Evolutionary conservation across 2,888 invertebrate genomes (phyloP), one percentile per base, ranked within the genome.

Genomic region (Agonum fuliginosum): DNA sequence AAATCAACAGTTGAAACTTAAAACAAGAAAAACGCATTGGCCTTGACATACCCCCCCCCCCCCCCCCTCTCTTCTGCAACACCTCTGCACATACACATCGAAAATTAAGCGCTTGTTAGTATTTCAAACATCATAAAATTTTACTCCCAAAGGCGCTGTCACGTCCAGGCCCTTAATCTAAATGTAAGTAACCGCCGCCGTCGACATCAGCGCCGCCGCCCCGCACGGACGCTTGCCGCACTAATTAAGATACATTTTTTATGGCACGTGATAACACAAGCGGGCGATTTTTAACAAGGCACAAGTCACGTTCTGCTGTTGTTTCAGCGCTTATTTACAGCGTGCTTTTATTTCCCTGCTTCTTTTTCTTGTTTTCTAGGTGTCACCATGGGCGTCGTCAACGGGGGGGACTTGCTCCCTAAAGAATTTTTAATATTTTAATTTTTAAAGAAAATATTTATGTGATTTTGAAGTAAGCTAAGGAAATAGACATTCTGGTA

Each of bases 211-310:
- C 54, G 19, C 19, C 54, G 5, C 70, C 22, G 24, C 27, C n/a
- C 27, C 43, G 27, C 69, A 14, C 30, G 20, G 27, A 24, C 27
- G 30, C 17, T 48, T 46, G 30, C 24, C 51, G 46, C 71, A 71
- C 71, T 71, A 71, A 71, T 71, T 71, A 71, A 71, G 71, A 71
- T 71, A 48, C 71, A 71, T 71, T 71, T 71, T 71, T 71, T 71
- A 51, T 27, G 22, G 71, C 27, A 34, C 27, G 48, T 46, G 71
- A 71, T 71, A 71, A 71, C 71, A 30, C 71, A 71, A 71, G 71
- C 17, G 71, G 70, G 41, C 41, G 27, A 71, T 71, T 71, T 71
- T 71, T 51, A 71, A 71, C 71, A 71, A 71, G 71, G 34, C 27
- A 30, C 48, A 48, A 46, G 71, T 71, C 71, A 71, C 71, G 71